Evolutionary conservation across 2,888 invertebrate species (phyloP).

Genomic region (Achlya flavicornis): DNA sequence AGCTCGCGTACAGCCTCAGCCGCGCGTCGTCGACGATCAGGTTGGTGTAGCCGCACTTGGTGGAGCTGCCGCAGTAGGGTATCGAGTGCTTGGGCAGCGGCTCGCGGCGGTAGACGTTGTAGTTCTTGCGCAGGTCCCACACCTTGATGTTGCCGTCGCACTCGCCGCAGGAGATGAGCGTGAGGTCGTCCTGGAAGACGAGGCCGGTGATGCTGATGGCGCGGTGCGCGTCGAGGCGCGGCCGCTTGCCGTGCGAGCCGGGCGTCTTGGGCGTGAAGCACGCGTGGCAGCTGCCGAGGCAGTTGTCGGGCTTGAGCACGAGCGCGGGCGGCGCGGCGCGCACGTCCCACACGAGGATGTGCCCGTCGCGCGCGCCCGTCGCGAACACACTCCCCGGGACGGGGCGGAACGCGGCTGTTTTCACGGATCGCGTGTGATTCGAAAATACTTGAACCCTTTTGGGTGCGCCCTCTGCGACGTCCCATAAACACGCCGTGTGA

Average conservation of each 20-base stretch:
- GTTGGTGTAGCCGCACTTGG: conserved; percentile 89
- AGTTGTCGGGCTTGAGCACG: conserved; percentile 87
- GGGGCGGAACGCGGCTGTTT: conserved; percentile 90
- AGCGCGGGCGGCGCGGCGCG: conserved; percentile 62
- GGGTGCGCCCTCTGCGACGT: conserved; percentile 83
- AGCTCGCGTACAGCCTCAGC: conserved; percentile 91
- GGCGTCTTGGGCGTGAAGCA: conserved; percentile 73
- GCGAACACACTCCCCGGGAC: conserved; percentile 90
- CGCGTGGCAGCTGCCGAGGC: conserved; percentile 87
- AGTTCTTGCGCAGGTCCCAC: conserved; percentile 94
- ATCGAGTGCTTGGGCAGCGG: conserved; percentile 89
- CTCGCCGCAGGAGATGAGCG: conserved; percentile 93
- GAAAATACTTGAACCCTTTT: conserved; percentile 84
- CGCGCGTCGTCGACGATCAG: conserved; percentile 88
- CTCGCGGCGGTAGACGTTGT: conserved; percentile 86
- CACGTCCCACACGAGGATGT: conserved; percentile 93
- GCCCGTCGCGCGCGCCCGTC: conserved; percentile 94
- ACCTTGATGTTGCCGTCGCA: conserved; percentile 94
- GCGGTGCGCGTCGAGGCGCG: conserved; percentile 76
- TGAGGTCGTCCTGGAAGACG: conserved; percentile 91
- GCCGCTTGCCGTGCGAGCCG: conserved; percentile 76
- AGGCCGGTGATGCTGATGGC: conserved; percentile 92
- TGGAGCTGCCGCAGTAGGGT: conserved; percentile 89
- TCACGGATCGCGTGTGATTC: conserved; percentile 92
- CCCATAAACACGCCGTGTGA: conserved; percentile 92